Evolutionary conservation across 2,888 invertebrate species (phyloP), one percentile per base, ranked within the genome.

Genomic region (Macropis europaea): DNA sequence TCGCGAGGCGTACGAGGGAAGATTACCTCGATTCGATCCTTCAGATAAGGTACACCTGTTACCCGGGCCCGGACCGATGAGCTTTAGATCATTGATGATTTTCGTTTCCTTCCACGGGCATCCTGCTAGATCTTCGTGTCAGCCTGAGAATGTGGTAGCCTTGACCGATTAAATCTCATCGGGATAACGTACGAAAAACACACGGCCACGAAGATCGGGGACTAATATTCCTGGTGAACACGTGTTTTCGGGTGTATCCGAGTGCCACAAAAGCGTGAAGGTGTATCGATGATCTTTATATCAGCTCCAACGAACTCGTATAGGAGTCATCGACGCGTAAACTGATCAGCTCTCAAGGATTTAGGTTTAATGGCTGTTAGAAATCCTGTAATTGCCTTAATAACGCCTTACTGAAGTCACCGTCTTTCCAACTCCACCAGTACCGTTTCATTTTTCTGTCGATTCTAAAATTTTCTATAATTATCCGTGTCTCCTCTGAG

Each of bases 31-130:
- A 78, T 80, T 71, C 67, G 72, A 73, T 78, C 59, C 40, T 32
- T 1, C 22, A 50, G 76, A 79, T 82, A 82, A 80, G 63, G 40
- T 77, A 75, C 79, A 84, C 76, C 81, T 82, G 84, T 82, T 78
- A 63, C 48, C 40, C n/a, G 30, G 26, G 4, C 30, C 15, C 9
- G 17, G 17, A 22, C 69, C 28, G 43, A 56, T 42, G 34, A 42
- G 56, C 76, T 45, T 75, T 52, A 43, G 60, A 69, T 75, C 61
- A 64, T 60, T 52, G 40, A 73, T 54, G 66, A 73, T 73, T 66
- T 48, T 61, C 73, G 54, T 60, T 59, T 38, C 48, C 56, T 11
- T 43, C 38, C n/a, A 40, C 26, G 43, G 36, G 32, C 24, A 26
- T 40, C 30, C 28, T 7, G n/a, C 38, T 7, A 40, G 53, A 40